These are phyloP conservation scores for Falco peregrinus DNA, from an alignment of 2,797 vertebrate species.

Conservation along the genomic window DNA sequence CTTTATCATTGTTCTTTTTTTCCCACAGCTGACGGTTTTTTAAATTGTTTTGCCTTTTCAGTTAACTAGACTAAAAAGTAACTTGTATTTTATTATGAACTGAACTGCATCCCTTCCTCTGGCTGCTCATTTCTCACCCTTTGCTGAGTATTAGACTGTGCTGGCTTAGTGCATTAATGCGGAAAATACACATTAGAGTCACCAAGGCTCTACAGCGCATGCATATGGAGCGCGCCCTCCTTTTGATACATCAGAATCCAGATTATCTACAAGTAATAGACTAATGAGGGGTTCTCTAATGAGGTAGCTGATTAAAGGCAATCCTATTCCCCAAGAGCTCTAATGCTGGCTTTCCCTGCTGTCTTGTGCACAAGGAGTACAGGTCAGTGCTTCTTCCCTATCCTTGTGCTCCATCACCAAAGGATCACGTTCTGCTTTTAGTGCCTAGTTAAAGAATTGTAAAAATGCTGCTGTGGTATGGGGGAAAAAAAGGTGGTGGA, in stretches of 20 bases:
- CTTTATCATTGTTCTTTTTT: background rate
- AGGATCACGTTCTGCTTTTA: background rate
- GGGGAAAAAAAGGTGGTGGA: background rate
- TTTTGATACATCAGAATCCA: background rate
- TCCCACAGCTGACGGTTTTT: background rate
- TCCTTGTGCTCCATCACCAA: background rate
- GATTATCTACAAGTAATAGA: constrained; percentile 12
- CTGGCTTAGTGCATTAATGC: background rate
- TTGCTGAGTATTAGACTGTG: background rate
- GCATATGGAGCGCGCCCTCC: background rate
- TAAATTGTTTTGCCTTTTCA: background rate
- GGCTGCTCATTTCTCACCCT: background rate
- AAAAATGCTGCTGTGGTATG: background rate
- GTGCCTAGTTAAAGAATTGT: background rate
- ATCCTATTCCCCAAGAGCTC: background rate
- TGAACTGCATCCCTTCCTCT: background rate
- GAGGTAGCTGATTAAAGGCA: constrained; percentile 24
- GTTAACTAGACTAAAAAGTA: background rate
- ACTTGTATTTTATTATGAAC: background rate
- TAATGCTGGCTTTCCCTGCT: background rate
- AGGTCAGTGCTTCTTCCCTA: background rate
- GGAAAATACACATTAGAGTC: background rate
- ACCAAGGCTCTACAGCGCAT: background rate
- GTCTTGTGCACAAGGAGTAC: background rate
- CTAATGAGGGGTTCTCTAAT: background rate